Conservation (phyloP, 1,140 invertebrate species). For the Latrodectus geometricus region DNA sequence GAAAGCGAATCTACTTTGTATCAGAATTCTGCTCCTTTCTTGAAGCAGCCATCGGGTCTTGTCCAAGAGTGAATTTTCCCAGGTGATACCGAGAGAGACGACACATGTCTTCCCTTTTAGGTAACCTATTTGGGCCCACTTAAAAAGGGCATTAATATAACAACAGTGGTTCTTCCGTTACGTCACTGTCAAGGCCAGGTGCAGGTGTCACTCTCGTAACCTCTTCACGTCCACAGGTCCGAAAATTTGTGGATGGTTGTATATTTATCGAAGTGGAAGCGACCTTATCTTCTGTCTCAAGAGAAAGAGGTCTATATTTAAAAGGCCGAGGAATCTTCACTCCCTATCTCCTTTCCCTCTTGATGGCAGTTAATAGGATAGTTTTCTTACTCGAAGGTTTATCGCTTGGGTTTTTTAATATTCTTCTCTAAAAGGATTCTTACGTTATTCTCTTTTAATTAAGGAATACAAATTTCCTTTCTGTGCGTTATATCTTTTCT, state of each 20-base stretch:
- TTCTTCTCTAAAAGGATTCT: too few species aligned
- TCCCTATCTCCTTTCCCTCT: neutral
- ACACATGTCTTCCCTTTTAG: neutral
- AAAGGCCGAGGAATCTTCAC: neutral
- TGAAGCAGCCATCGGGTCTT: too few species aligned
- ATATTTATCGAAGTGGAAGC: conserved; percentile 23
- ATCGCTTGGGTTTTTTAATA: too few species aligned
- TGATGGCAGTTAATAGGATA: neutral
- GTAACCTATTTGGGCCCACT: conserved; percentile 46
- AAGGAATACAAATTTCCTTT: too few species aligned
- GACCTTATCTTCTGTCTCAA: conserved; percentile 27
- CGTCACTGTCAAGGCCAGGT: conserved; percentile 52
- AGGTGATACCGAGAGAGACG: neutral
- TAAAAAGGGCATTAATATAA: conserved; percentile 11
- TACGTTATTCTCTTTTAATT: too few species aligned
- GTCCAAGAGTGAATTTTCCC: neutral
- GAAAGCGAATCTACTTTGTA: neutral
- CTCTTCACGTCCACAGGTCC: conserved; percentile 32
- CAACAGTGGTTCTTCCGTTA: conserved; percentile 7
- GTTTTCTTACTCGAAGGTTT: neutral
- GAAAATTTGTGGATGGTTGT: conserved; percentile 49
- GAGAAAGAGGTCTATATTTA: conserved; percentile 52
- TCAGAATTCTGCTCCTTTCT: neutral
- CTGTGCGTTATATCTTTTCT: too few species aligned
- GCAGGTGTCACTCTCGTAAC: conserved; percentile 31